Evolutionary conservation across 2,888 invertebrate genomes (phyloP).

Genomic region (Noctuana brunneofusca): DNA sequence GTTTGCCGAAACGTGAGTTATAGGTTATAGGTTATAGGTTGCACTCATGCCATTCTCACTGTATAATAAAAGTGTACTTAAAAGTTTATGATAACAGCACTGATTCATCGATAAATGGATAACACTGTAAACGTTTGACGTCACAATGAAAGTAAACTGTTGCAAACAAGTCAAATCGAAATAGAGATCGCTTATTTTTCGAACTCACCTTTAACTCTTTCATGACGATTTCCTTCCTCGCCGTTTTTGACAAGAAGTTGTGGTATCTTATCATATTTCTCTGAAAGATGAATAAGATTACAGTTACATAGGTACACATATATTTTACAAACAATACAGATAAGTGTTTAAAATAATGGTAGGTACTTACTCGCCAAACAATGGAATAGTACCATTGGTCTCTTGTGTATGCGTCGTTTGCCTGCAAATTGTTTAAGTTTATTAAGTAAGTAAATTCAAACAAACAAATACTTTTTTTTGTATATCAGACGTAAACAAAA

Average conservation of each 20-base stretch:
- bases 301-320: constrained; percentile 9
- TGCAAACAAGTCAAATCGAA: constrained; percentile 21
- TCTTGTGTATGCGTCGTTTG: constrained; percentile 89
- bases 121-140: constrained; percentile 21
- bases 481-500: too few relatives aligned
- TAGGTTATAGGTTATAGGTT: too few relatives aligned
- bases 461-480: too few relatives aligned
- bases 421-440: constrained; percentile 72
- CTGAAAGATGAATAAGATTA: constrained; percentile 73
- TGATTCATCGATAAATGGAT: constrained; percentile 14
- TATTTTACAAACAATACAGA: not conserved
- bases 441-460: not conserved
- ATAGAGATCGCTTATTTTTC: constrained; percentile 1
- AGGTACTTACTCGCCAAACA: constrained; percentile 86
- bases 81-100: not conserved
- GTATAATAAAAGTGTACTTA: not conserved
- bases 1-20: not conserved
- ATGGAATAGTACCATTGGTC: constrained; percentile 93
- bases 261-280: constrained; percentile 89
- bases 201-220: constrained; percentile 87
- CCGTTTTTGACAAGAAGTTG: constrained; percentile 85
- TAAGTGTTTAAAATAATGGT: not conserved
- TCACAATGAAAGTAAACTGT: constrained; percentile 15
- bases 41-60: not conserved
- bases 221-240: constrained; percentile 87